Conservation (phyloP, 1,140 invertebrate genomes). For the Glossosoma conforme region DNA sequence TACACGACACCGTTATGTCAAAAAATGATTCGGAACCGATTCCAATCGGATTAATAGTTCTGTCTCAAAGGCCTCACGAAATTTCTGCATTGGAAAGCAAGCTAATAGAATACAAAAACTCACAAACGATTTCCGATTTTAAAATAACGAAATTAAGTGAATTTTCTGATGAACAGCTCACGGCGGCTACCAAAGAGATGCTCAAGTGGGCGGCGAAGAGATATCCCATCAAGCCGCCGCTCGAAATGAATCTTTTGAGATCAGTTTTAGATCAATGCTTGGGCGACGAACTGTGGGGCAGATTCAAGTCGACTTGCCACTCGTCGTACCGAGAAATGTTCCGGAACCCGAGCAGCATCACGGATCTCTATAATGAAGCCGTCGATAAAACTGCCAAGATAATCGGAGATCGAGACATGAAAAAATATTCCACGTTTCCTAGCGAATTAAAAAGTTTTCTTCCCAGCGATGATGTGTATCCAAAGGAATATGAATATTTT, state of each 20-base stretch:
- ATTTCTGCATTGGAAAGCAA: constrained; percentile 19
- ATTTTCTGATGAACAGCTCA: constrained; percentile 37
- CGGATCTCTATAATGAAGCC: constrained; percentile 60
- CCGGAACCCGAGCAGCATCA: constrained; percentile 54
- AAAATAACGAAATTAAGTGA: constrained; percentile 37
- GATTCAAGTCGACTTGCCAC: constrained; percentile 51
- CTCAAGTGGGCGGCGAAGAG: constrained; percentile 56
- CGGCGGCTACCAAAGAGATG: constrained; percentile 45
- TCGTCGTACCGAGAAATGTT: constrained; percentile 43
- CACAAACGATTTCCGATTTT: constrained; percentile 39
- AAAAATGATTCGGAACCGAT: constrained; percentile 42
- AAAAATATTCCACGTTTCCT: constrained; percentile 44
- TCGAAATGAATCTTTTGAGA: constrained; percentile 56
- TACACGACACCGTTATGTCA: constrained; percentile 43
- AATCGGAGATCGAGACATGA: constrained; percentile 50
- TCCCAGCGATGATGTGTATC: constrained; percentile 38
- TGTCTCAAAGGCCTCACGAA: constrained; percentile 27
- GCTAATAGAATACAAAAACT: constrained; percentile 29
- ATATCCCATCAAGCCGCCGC: constrained; percentile 46
- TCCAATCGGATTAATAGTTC: constrained; percentile 40
- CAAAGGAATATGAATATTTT: constrained; percentile 47
- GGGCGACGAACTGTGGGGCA: constrained; percentile 61
- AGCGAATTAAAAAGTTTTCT: constrained; percentile 43
- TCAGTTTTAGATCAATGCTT: constrained; percentile 54
- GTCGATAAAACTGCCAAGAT: constrained; percentile 57